These are phyloP conservation scores for Brachyhypopomus gauderio DNA, from an alignment of 2,113 vertebrate species.

Conservation along the genomic window DNA sequence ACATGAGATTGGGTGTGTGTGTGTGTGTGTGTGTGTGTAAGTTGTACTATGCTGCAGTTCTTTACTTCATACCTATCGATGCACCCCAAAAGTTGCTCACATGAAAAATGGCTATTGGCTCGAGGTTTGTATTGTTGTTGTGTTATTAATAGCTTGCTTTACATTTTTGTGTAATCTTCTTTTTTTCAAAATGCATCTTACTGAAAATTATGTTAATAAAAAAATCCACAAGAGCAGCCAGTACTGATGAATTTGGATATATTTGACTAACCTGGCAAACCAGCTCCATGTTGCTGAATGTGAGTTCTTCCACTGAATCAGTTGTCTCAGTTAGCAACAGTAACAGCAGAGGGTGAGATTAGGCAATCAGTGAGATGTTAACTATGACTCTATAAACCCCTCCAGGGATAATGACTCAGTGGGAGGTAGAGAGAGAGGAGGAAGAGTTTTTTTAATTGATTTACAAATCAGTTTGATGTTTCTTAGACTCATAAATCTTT, in stretches of 20 bases:
- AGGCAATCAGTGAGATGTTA: neutral
- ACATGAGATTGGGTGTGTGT: neutral
- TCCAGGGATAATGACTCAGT: neutral
- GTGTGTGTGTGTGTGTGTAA: neutral
- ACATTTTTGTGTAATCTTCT: too few species aligned
- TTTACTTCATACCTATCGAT: too few species aligned
- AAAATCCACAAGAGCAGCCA: too few species aligned
- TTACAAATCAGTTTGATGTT: constrained; percentile 41
- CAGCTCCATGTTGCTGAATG: neutral
- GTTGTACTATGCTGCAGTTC: neutral
- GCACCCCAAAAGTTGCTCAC: too few species aligned
- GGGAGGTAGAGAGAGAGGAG: neutral
- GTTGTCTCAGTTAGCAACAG: neutral
- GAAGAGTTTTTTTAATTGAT: too few species aligned
- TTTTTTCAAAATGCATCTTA: too few species aligned
- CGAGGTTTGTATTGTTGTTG: too few species aligned
- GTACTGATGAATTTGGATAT: too few species aligned
- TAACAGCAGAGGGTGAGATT: constrained; percentile 1
- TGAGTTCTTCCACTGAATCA: neutral
- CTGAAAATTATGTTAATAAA: too few species aligned
- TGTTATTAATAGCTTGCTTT: too few species aligned
- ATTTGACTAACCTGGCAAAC: neutral
- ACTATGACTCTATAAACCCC: neutral
- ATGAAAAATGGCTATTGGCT: too few species aligned
- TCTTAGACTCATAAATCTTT: constrained; percentile 54